Base-by-base conservation (phyloP, 2,888 invertebrate genomes). In the Nipponacmea schrenckii region DNA sequence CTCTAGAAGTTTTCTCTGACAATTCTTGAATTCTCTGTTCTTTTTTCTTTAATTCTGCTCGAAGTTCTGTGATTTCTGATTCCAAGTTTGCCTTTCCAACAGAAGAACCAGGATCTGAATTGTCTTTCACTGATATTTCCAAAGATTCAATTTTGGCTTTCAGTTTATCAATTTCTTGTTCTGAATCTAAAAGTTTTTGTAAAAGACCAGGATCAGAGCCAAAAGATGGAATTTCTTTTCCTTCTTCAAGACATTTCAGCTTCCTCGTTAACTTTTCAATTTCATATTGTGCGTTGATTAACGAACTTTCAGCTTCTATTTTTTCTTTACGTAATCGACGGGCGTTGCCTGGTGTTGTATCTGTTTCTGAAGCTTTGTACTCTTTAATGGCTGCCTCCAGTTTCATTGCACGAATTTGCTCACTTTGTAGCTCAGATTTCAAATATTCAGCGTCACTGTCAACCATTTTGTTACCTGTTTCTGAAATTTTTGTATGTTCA, bases 321-420 rank as follows among this genome's bases (percentile, higher is more conserved):
- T 76, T 70, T 27, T 79, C 79, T 67, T 79, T 81, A 50, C 81
- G 71, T 17, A 81, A 56, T 56, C 74, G 76, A 8, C 80, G 44
- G 14, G 75, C 74, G 24, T 76, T 72, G 5, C 69, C 71, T 27
- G 70, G 74, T 31, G 70, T 67, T 56, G 71, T 76, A 31, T 74
- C 72, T 1, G 78, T 67, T 46, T 79, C 74, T 14, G 70, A 72
- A 56, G 72, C 73, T 48, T 64, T 70, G 46, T 75, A 68, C 56
- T 76, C 74, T 66, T 76, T 69, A 26, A 79, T 56, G 26, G 78
- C 63, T 31, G 74, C 68, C 64, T 78, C 67, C 39, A 80, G 74
- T 26, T 78, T 73, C 27, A 74, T 70, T 70, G 71, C 77, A 66
- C 73, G 75, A 62, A 31, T 24, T 46, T 73, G 75, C 63, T 77